Evolutionary conservation across 2,888 invertebrate species (phyloP), one percentile per base, ranked within the genome.

Genomic region (Orthonevra nobilis): DNA sequence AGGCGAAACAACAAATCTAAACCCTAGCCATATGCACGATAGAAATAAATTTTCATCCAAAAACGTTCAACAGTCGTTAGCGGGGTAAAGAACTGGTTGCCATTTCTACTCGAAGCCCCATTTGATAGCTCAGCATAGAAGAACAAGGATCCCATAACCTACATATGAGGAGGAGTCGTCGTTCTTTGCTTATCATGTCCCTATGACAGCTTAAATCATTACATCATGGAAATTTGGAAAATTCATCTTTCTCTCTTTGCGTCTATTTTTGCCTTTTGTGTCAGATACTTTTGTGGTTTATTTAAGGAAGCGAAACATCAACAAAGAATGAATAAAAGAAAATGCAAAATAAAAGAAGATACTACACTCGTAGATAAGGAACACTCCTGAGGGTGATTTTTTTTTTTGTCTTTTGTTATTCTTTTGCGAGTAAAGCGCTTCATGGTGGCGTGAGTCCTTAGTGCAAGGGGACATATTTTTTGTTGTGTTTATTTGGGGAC

Each of bases 181-280:
- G n/a, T n/a, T n/a, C n/a, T 50, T 38, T 19, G 26, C 28, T 50
- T 58, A 60, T 52, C 34, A 50, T 40, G 40, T 60, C 42, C 19
- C 42, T 48, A 58, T 69, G 69, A 60, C 58, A 48, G 54, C 26
- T 61, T 23, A 61, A 68, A 68, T 42, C 46, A 68, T 68, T 30
- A 38, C 61, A 61, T 54, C 42, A 60, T 28, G 40, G 44, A 46
- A 34, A 48, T 40, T 40, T 40, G 54, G n/a, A n/a, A n/a, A n/a
- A n/a, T n/a, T n/a, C n/a, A n/a, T n/a, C n/a, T n/a, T n/a, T n/a
- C n/a, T n/a, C n/a, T n/a, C n/a, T n/a, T 58, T 60, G 44, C 5
- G 14, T 32, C 19, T 30, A 1, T 7, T 20, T 26, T 23, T 30
- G 2, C 7, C 9, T 20, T 20, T 20, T 20, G 12, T 9, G 32